Evolutionary conservation across 37 sponge, comb jelly and placozoan genomes (phyloP).

Genomic region (Halisarca cf. caerulea): DNA sequence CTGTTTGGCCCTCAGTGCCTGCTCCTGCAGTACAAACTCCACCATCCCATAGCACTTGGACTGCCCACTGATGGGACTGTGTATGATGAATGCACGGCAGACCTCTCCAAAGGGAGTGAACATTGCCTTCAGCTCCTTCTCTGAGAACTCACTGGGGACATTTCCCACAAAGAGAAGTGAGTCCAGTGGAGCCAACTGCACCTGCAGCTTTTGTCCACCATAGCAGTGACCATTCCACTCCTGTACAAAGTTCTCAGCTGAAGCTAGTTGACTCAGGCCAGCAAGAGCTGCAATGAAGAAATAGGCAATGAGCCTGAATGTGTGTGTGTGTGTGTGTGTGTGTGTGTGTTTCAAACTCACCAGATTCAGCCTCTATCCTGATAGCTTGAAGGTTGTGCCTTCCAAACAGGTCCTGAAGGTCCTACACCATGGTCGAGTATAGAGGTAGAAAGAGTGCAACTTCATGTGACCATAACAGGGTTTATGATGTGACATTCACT

Average conservation of each 20-base stretch:
- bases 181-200: constrained; percentile 45
- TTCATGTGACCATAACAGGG: too few relatives aligned
- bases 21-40: constrained; percentile 48
- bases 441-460: too few relatives aligned
- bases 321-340: too few relatives aligned
- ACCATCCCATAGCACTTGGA: constrained; percentile 80
- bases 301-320: not conserved
- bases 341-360: not conserved
- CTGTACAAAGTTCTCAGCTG: constrained; percentile 23
- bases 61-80: constrained; percentile 36
- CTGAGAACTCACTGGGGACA: constrained; percentile 42
- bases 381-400: not conserved
- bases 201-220: constrained; percentile 15
- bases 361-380: not conserved
- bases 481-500: too few relatives aligned
- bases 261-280: constrained; percentile 10
- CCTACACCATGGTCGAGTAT: not conserved
- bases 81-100: constrained; percentile 57
- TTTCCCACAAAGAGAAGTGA: constrained; percentile 83
- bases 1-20: constrained; percentile 66
- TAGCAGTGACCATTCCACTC: constrained; percentile 16
- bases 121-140: constrained; percentile 35
- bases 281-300: constrained; percentile 11
- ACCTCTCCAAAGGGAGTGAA: constrained; percentile 53
- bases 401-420: not conserved